Base-by-base conservation (phyloP, 1,140 invertebrate genomes). In the Arion vulgaris region DNA sequence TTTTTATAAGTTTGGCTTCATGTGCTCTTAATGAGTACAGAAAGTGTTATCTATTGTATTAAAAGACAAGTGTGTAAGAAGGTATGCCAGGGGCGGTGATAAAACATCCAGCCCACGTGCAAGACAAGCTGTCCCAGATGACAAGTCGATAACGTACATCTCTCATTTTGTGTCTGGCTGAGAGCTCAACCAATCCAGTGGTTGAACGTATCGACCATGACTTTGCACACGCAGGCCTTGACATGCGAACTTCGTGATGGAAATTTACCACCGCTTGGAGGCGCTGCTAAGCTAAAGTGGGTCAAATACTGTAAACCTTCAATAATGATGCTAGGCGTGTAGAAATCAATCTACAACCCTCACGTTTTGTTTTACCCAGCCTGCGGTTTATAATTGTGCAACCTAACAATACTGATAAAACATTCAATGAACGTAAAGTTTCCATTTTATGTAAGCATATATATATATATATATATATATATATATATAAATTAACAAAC, bases 201-300 rank as follows among this genome's bases (percentile, higher is more conserved):
- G 71, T 49, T 49, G 34, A 71, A 39, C 68, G n/a, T 73, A 73
- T 73, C 71, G 71, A 73, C 32, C 71, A 38, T 32, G 71, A 39
- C 36, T 0, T 34, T 57, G 17, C 19, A 4, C n/a, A 28, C 62
- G 26, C n/a, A 7, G 71, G 38, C 71, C 71, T 73, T 73, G 71
- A 49, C 1, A 28, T 5, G 36, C 71, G 39, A 11, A 39, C 23
- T 49, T 36, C 71, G 38, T 73, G 71, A 73, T 73, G 71, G 71
- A 73, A 73, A 73, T 39, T 73, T 73, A 73, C 71, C 71, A 39
- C 5, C 5, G 36, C 36, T 38, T 38, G 11, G 19, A 11, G 38
- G 11, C 4, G 2, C 19, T 41, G 19, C 11, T 11, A 34, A 38
- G 23, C 71, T 19, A 49, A 49, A 73, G 13, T 32, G 41, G 71